These are phyloP conservation scores for Pristionchus fissidentatus DNA, from an alignment of 2,888 invertebrate species.

Conservation along the genomic window DNA sequence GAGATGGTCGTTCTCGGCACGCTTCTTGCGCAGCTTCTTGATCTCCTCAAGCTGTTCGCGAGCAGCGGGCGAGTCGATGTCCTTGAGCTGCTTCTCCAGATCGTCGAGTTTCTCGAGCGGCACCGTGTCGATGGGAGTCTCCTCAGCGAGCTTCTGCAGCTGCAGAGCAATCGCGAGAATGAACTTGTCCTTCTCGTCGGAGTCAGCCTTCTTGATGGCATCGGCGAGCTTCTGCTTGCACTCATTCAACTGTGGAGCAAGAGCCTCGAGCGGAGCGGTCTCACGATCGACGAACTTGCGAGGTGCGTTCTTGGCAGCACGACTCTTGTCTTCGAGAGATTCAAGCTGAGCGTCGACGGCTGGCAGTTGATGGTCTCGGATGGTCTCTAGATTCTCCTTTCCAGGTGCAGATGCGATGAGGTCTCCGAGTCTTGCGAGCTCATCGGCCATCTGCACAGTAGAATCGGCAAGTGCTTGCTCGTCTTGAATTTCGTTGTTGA, in stretches of 20 bases:
- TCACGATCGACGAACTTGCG: conserved; percentile 30
- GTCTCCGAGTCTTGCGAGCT: conserved; percentile 51
- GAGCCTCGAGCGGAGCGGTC: neutral
- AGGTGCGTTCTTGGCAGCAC: conserved; percentile 39
- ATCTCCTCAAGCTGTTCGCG: conserved; percentile 49
- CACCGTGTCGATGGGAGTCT: neutral
- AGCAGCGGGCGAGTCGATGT: conserved; percentile 50
- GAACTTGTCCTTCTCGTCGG: conserved; percentile 43
- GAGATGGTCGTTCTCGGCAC: conserved; percentile 51
- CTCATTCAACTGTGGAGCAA: neutral
- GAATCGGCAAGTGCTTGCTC: conserved; percentile 58
- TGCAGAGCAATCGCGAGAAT: conserved; percentile 31
- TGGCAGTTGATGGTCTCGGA: conserved; percentile 32
- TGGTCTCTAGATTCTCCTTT: conserved; percentile 23
- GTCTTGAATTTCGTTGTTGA: neutral
- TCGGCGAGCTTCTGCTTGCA: conserved; percentile 21
- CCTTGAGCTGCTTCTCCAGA: conserved; percentile 53
- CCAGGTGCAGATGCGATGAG: conserved; percentile 31
- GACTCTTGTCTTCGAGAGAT: conserved; percentile 26
- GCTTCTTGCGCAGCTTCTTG: conserved; percentile 53
- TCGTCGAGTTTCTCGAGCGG: conserved; percentile 41
- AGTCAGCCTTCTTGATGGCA: conserved; percentile 27
- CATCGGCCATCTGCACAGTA: conserved; percentile 56
- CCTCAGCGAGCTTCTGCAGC: conserved; percentile 17
- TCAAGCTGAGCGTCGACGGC: conserved; percentile 17